Percentiles rank a stretch among this genome's conserved stretches.
Conservation (phyloP, 2,113 vertebrate genomes). For the Gallinago media region DNA sequence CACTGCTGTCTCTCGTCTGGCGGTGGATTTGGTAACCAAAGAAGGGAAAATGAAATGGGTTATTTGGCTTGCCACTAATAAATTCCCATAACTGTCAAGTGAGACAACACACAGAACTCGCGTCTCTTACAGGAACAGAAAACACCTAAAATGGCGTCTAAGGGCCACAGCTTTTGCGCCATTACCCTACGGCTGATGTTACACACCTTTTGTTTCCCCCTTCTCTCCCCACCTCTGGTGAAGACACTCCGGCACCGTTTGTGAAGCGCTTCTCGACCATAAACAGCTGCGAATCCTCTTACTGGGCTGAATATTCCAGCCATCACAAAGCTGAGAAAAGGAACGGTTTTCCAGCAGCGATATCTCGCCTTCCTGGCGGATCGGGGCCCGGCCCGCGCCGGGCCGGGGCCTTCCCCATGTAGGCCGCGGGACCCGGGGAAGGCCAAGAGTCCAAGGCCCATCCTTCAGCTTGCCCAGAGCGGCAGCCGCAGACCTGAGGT, state of each 20-base stretch:
- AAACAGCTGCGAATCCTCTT: background rate
- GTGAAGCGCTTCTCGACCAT: background rate
- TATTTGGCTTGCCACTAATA: slow-evolving; percentile 74
- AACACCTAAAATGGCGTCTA: background rate
- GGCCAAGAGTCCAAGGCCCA: rapidly evolving
- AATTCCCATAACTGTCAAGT: slow-evolving; percentile 72
- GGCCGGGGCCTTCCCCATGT: background rate
- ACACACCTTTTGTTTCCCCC: background rate
- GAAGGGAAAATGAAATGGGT: slow-evolving; percentile 72
- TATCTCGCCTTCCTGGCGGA: rapidly evolving
- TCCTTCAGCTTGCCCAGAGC: background rate
- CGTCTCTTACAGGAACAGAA: slow-evolving; percentile 64
- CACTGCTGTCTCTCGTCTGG: slow-evolving; percentile 63
- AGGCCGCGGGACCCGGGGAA: no score
- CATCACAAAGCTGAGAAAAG: background rate
- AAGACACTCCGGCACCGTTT: background rate
- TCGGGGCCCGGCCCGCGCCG: no score
- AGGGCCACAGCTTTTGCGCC: background rate
- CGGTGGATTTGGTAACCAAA: slow-evolving; percentile 54
- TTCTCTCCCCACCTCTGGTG: background rate
- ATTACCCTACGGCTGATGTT: background rate
- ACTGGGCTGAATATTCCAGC: background rate
- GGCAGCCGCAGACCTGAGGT: no score
- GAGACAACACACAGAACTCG: slow-evolving; percentile 22
- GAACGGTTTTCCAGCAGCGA: rapidly evolving